Percentiles rank a stretch among this genome's conserved stretches.
phyloP scores from a whole-genome alignment of 1,140 invertebrate species.

The Lepeophtheirus salmonis region DNA sequence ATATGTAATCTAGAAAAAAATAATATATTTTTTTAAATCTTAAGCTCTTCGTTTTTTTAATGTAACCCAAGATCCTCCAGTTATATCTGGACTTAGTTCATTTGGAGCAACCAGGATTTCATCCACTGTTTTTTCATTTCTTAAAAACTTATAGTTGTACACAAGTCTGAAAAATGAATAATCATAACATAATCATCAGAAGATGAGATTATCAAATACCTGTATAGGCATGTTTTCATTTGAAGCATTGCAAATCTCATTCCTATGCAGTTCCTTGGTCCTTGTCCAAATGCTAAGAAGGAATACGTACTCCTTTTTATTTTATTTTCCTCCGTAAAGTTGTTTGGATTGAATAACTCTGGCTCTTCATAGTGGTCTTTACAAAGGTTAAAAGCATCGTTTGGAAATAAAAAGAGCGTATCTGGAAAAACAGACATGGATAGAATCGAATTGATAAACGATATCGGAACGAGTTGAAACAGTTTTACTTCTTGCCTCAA shows the following conservation, averaged over 20 bases:
- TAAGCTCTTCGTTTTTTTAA: not conserved
- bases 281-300: constrained; percentile 54
- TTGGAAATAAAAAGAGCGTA: not conserved
- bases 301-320: constrained; percentile 39
- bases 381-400: not conserved
- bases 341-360: constrained; percentile 50
- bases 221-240: not conserved
- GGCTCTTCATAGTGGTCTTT: constrained; percentile 43
- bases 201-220: too few species aligned
- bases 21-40: too few species aligned
- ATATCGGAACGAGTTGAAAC: too few species aligned
- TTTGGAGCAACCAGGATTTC: not conserved
- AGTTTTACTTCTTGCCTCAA: too few species aligned
- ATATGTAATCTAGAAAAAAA: too few species aligned
- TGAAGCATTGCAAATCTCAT: constrained; percentile 15
- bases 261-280: constrained; percentile 50
- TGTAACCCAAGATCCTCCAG: not conserved
- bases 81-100: not conserved
- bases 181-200: too few species aligned
- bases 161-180: too few species aligned
- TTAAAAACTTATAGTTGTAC: not conserved
- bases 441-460: too few species aligned
- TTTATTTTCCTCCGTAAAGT: constrained; percentile 43
- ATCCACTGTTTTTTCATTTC: not conserved
- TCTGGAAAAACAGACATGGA: not conserved